Base-by-base conservation (phyloP, 1,140 invertebrate species). In the Aethina tumida region DNA sequence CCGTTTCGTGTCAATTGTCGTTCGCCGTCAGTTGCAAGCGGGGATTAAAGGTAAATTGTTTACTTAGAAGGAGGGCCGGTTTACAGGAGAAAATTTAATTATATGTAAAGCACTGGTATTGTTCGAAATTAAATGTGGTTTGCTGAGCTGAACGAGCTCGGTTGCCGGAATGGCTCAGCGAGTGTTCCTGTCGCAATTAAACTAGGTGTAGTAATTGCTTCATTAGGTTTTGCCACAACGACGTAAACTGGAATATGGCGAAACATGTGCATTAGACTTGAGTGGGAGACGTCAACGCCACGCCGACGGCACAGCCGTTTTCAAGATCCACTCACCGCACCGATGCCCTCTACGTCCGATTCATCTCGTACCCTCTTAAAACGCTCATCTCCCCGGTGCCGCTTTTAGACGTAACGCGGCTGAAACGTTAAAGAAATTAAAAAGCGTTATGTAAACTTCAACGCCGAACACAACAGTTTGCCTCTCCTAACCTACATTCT, bases 81-180 rank as follows among this genome's bases (percentile, higher is more conserved):
- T 24, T 33, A 10, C 35, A 25, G 20, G 21, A 32, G 37, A 33
- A 52, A 52, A 52, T 47, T 52, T 47, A 52, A 52, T 52, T 52
- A 52, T 49, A 49, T 41, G 20, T 41, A 20, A 32, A 38, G 45
- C 33, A 37, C 34, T 21, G 34, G 12, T 19, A 32, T 22, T 24
- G 29, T 49, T 43, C 41, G 49, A 59, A 49, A 56, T 54, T 58
- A 50, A 57, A 55, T 47, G 45, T 31, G 47, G 39, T 45, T 48
- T 36, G 21, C 34, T 32, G 35, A 38, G 27, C 35, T 41, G 38
- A 45, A 44, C 34, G 42, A 28, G 22, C 31, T 10, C 29, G 27
- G 35, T 33, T 35, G 19, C 35, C n/a, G 41, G 35, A 40, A 43
- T 43, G 42, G 26, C 38, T 47, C 28, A 34, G 24, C 35, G 40